phyloP scores from a whole-genome alignment of 2,888 invertebrate genomes.

The Lamellibrachia columna region DNA sequence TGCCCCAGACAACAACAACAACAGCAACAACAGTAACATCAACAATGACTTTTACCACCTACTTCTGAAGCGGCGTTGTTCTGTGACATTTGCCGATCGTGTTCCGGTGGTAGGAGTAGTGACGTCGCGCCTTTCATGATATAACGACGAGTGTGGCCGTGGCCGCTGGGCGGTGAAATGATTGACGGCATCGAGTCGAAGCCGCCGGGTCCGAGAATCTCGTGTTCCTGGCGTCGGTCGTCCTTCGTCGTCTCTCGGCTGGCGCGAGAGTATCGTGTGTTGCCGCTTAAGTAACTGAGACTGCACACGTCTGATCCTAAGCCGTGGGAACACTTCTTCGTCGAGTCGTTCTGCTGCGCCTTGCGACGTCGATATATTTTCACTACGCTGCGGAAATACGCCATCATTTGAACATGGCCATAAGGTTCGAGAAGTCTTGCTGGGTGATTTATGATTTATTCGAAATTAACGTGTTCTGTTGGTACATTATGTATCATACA shows the following conservation, averaged over 20 bases:
- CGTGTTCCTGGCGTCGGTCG: background rate
- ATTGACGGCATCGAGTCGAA: background rate
- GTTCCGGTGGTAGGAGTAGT: background rate
- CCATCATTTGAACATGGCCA: background rate
- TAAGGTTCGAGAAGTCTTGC: background rate
- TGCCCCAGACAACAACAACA: background rate
- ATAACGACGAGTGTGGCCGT: background rate
- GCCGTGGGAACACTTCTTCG: background rate
- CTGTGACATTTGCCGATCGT: background rate
- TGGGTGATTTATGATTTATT: no score
- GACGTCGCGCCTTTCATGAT: background rate
- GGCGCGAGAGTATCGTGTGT: background rate
- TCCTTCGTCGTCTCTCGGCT: background rate
- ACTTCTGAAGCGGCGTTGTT: background rate
- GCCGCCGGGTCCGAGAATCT: background rate
- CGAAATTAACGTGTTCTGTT: no score
- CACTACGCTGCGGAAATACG: background rate
- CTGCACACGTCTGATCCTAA: background rate
- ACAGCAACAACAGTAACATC: background rate
- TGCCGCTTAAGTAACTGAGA: background rate
- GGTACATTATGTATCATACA: no score
- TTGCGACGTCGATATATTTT: background rate
- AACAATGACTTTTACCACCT: background rate
- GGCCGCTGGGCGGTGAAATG: background rate
- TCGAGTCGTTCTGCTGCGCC: background rate